These are phyloP conservation scores for Schizothorax lantsangensis DNA, from an alignment of 2,797 vertebrate genomes.

Conservation along the genomic window DNA sequence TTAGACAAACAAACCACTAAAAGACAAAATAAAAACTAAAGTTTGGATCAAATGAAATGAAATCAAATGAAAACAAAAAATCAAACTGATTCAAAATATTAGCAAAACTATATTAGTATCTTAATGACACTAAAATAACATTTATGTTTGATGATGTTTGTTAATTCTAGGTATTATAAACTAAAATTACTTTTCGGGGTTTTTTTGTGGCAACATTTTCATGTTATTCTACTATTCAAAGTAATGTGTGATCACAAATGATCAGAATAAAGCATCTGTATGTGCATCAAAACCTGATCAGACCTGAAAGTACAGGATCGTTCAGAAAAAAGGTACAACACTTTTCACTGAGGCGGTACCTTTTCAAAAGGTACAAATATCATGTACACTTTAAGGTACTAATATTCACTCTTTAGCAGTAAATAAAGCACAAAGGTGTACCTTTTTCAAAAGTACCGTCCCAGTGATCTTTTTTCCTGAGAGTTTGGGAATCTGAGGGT, in stretches of 20 bases:
- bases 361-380: too few species aligned
- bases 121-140: background rate
- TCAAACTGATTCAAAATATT: background rate
- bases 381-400: too few species aligned
- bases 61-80: too few species aligned
- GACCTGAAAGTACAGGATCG: constrained; percentile 76
- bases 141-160: background rate
- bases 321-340: too few species aligned
- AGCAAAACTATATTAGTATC: background rate
- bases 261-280: background rate
- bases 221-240: too few species aligned
- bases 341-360: too few species aligned
- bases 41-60: background rate
- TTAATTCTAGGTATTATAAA: too few species aligned
- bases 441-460: background rate
- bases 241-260: too few species aligned
- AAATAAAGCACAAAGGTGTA: background rate
- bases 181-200: too few species aligned
- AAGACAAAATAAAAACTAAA: background rate
- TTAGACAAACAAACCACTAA: too few species aligned
- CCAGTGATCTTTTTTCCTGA: background rate
- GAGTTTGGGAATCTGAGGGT: constrained; percentile 88
- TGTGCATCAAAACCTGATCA: too few species aligned
- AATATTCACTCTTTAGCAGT: background rate
- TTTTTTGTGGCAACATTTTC: too few species aligned